Evolutionary conservation across 2,888 invertebrate genomes (phyloP).

Genomic region (Cephus rjabovi): DNA sequence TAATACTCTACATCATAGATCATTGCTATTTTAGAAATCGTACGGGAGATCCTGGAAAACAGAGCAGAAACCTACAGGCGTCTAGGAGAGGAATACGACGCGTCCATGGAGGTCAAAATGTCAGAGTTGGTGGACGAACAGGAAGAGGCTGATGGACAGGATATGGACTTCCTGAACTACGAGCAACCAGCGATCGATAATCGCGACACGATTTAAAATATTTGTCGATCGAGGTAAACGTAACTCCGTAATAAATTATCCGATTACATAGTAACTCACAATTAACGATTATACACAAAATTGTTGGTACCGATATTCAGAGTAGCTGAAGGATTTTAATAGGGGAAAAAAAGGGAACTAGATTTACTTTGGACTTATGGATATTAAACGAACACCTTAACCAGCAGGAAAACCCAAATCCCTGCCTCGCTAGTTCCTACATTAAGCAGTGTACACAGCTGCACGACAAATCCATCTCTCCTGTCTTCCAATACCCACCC

Average conservation of each 20-base stretch:
- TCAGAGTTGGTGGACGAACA: constrained; percentile 20
- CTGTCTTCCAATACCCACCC: constrained; percentile 29
- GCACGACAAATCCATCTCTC: constrained; percentile 62
- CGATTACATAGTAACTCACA: background rate
- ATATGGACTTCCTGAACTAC: constrained; percentile 26
- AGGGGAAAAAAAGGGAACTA: background rate
- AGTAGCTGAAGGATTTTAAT: background rate
- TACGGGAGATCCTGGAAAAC: constrained; percentile 82
- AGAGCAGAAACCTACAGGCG: constrained; percentile 74
- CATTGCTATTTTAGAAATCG: constrained; percentile 72
- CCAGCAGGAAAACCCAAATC: constrained; percentile 50
- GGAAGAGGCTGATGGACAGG: constrained; percentile 58
- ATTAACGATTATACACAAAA: background rate
- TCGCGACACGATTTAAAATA: constrained; percentile 6
- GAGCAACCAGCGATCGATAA: constrained; percentile 22
- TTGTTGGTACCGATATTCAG: background rate
- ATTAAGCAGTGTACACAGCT: constrained; percentile 65
- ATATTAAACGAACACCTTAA: constrained; percentile 42
- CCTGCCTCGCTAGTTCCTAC: constrained; percentile 35
- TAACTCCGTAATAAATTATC: background rate
- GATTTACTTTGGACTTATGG: constrained; percentile 1
- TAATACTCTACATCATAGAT: background rate
- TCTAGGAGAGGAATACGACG: constrained; percentile 61
- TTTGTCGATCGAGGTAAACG: constrained; percentile 2
- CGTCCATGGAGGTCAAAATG: constrained; percentile 32